Evolutionary conservation across 2,797 vertebrate species (phyloP).

Genomic region (Rhadinocentrus ornatus): DNA sequence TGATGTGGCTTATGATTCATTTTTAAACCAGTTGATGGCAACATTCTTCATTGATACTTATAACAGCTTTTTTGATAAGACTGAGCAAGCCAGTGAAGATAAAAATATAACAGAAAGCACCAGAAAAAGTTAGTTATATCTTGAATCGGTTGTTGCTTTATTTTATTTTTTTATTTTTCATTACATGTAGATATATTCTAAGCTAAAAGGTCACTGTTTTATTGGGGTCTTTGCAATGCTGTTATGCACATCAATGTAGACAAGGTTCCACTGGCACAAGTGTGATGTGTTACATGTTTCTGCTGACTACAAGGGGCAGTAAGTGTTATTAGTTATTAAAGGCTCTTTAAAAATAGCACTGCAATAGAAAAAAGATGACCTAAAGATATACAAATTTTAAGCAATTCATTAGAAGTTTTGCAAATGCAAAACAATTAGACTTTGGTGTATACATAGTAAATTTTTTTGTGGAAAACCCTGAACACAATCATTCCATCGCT

Average conservation of each 20-base stretch:
- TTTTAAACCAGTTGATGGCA: background rate
- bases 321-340: background rate
- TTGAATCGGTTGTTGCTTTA: too few relatives aligned
- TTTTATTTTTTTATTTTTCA: too few relatives aligned
- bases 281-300: slow-evolving; percentile 5
- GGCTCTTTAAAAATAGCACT: background rate
- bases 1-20: background rate
- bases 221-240: background rate
- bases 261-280: background rate
- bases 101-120: too few relatives aligned
- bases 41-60: background rate
- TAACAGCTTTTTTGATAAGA: too few relatives aligned
- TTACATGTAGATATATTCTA: too few relatives aligned
- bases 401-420: background rate
- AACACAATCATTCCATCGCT: background rate
- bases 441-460: background rate
- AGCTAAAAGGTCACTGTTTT: background rate
- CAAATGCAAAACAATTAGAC: background rate
- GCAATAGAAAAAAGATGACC: background rate
- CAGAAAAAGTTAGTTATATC: too few relatives aligned
- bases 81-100: too few relatives aligned
- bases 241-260: background rate
- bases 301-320: slow-evolving; percentile 20
- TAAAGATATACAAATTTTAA: background rate
- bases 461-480: background rate